Percentiles rank a stretch among this genome's conserved stretches.
phyloP scores from a whole-genome alignment of 2,113 vertebrate genomes.

The Cebidichthys violaceus region DNA sequence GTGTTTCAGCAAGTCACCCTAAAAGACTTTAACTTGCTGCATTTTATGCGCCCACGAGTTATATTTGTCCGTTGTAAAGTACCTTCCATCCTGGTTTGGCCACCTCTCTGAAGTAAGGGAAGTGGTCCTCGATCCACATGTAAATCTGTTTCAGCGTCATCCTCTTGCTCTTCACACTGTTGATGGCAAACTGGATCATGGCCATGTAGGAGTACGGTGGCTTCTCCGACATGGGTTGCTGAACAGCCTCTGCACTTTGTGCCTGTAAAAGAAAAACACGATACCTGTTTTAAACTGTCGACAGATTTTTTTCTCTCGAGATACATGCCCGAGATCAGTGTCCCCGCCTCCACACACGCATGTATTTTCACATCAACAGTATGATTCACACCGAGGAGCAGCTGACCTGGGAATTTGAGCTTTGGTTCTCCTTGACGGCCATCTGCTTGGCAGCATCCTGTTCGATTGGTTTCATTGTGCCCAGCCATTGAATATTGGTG shows the following conservation, averaged over 20 bases:
- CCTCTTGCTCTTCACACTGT: constrained; percentile 89
- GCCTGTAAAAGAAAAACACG: constrained; percentile 8
- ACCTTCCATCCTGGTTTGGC: constrained; percentile 99
- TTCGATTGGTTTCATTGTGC: constrained; percentile 87
- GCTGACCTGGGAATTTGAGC: constrained; percentile 81
- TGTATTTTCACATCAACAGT: constrained; percentile 1
- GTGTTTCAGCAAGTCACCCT: not conserved
- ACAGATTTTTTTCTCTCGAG: not conserved
- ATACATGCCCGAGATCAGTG: not conserved
- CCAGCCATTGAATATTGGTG: constrained; percentile 94
- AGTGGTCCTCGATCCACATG: constrained; percentile 95
- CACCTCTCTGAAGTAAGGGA: constrained; percentile 93
- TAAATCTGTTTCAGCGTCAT: constrained; percentile 99
- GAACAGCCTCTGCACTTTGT: constrained; percentile 17
- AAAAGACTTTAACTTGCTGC: not conserved
- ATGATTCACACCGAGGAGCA: constrained; percentile 8
- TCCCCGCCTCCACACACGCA: not conserved
- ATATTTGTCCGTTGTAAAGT: constrained; percentile 4
- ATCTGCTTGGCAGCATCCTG: constrained; percentile 70
- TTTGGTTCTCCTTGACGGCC: constrained; percentile 85
- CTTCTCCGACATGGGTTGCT: constrained; percentile 83
- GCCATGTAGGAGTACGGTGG: constrained; percentile 98
- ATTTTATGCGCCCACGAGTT: rapidly evolving
- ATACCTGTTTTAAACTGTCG: no score
- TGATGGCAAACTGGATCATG: constrained; percentile 99